Evolutionary conservation across 2,888 invertebrate species (phyloP).

Genomic region (Standfussiana lucernea): DNA sequence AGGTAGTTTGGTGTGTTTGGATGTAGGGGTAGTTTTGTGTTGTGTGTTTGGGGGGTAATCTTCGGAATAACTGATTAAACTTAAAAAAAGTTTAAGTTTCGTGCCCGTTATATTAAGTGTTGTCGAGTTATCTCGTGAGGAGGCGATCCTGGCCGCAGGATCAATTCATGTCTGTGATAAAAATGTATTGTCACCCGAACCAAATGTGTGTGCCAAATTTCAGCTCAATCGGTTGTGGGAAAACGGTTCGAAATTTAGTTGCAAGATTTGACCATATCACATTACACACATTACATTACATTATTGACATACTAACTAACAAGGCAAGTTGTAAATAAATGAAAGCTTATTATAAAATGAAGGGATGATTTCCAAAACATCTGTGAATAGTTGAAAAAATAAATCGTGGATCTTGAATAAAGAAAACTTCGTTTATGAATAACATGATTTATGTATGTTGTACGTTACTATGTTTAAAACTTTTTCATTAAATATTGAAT

Average conservation of each 20-base stretch:
- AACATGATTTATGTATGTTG: constrained; percentile 19
- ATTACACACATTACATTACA: too few species aligned
- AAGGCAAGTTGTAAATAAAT: background rate
- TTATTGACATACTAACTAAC: background rate
- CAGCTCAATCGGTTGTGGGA: background rate
- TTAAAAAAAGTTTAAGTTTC: too few species aligned
- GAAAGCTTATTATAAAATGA: background rate
- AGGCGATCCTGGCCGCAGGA: background rate
- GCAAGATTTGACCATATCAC: background rate
- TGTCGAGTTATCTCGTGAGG: too few species aligned
- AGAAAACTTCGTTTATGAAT: background rate
- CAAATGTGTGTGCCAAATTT: background rate
- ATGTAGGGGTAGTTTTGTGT: background rate
- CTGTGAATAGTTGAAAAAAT: background rate
- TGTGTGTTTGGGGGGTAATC: background rate
- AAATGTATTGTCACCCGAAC: background rate
- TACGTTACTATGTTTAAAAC: constrained; percentile 26
- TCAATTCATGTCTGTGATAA: background rate
- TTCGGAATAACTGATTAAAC: background rate
- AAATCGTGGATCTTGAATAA: background rate
- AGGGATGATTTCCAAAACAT: background rate
- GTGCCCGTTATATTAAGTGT: too few species aligned
- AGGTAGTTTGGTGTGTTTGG: background rate
- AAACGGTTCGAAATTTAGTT: background rate
- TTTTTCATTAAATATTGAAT: constrained; percentile 28